phyloP scores from a whole-genome alignment of 1,140 invertebrate species.

The Oryctes rhinoceros region DNA sequence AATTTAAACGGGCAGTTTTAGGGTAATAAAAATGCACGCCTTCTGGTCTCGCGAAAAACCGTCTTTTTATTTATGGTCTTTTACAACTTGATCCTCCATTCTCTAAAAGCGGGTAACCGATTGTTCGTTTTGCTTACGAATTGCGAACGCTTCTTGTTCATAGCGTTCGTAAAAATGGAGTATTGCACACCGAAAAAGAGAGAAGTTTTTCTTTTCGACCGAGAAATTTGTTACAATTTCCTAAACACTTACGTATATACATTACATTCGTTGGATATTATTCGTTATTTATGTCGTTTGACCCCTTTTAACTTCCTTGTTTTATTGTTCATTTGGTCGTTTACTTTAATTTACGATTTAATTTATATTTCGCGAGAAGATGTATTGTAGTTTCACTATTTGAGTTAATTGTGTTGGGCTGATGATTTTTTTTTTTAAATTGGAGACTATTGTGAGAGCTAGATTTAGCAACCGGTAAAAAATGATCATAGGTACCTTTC shows the following conservation, averaged over 20 bases:
- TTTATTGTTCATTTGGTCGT: constrained; percentile 44
- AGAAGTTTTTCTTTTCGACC: constrained; percentile 55
- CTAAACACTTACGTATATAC: constrained; percentile 58
- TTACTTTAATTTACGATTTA: constrained; percentile 36
- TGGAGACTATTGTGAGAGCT: neutral
- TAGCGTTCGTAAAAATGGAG: neutral
- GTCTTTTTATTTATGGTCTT: constrained; percentile 61
- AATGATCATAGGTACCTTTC: too few relatives aligned
- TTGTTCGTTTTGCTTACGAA: neutral
- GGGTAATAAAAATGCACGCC: constrained; percentile 63
- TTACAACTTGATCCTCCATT: constrained; percentile 43
- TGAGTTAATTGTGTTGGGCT: neutral
- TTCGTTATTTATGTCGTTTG: constrained; percentile 57
- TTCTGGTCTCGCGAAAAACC: constrained; percentile 61
- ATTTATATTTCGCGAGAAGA: neutral
- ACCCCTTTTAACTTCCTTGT: constrained; percentile 53
- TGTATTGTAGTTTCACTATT: neutral
- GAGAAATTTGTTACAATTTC: constrained; percentile 59
- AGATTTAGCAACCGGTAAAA: too few relatives aligned
- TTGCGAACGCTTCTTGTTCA: neutral
- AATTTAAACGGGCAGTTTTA: constrained; percentile 63
- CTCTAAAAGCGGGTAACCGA: constrained; percentile 41
- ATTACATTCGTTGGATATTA: constrained; percentile 53
- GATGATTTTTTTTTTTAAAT: neutral
- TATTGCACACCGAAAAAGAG: constrained; percentile 42